Base-by-base conservation (phyloP, 1,140 invertebrate genomes). In the Conus ventricosus region DNA sequence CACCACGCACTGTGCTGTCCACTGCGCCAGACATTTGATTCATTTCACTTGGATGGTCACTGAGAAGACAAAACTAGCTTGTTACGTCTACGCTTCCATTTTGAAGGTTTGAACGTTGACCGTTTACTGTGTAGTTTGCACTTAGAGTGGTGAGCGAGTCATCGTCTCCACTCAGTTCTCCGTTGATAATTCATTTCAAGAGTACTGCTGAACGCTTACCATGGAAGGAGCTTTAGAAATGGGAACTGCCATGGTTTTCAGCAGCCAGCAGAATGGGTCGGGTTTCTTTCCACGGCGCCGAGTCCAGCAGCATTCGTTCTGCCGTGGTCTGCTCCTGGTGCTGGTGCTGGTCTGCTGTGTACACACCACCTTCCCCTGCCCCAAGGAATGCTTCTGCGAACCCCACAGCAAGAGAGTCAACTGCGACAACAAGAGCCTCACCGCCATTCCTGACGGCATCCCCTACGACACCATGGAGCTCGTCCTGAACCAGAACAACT, bases 311-410 rank as follows among this genome's bases (percentile, higher is more conserved):
- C 17, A 17, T n/a, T 85, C 60, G 5, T 51, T 67, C 20, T 27
- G 23, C 13, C 25, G 55, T 10, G 53, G 25, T 63, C 20, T 57
- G 53, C 13, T 20, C 17, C 75, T 78, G 85, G 20, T 87, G 85
- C 23, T 78, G 71, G 39, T 87, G 53, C 75, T 87, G 67, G 5
- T 80, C 71, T 87, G 51, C 63, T 76, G 76, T 27, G 81, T 90
- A 57, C 80, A 89, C 27, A 67, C 84, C n/a, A 83, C 85, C 53
- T 88, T 87, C 53, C 88, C 89, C 55, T 95, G 94, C 84, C 94
- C 94, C 17, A 88, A 87, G n/a, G 90, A 90, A 11, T 95, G 94
- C 87, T 95, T 94, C 90, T 95, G 94, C 88, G 93, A 93, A 20
- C 88, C 91, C 0, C 76, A 93, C n/a, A 94, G 92, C 87, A 91